Evolutionary conservation across 92 coral and sea anemone species (phyloP).

Genomic region (Epizoanthus illoricatus): DNA sequence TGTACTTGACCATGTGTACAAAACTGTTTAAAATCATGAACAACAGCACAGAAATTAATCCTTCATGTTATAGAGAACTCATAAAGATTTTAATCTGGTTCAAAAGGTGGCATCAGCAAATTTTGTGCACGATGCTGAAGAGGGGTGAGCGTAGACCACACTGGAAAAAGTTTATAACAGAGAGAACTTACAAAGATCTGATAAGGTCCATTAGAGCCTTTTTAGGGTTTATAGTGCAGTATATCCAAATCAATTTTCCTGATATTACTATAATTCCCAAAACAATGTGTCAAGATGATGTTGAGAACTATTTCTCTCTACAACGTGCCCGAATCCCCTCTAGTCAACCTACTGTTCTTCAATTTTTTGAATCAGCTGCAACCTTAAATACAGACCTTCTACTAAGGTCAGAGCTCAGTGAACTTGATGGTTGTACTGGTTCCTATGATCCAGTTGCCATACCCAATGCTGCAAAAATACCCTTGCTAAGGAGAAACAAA

Average conservation of each 20-base stretch:
- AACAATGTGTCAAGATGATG: constrained; percentile 64
- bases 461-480: constrained; percentile 43
- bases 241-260: constrained; percentile 53
- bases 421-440: constrained; percentile 15
- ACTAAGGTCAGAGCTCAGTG: constrained; percentile 15
- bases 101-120: not conserved
- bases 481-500: constrained; percentile 35
- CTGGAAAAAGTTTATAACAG: not conserved
- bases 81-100: not conserved
- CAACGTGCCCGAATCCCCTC: constrained; percentile 50
- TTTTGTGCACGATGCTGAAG: constrained; percentile 4
- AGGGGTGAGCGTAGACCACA: not conserved
- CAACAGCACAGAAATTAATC: constrained; percentile 18
- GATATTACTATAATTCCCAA: constrained; percentile 38
- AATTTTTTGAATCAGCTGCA: constrained; percentile 39
- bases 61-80: constrained; percentile 12
- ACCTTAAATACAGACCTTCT: constrained; percentile 22
- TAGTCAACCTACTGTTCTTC: constrained; percentile 38
- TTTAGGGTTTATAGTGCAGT: constrained; percentile 56
- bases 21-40: constrained; percentile 17
- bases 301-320: constrained; percentile 54
- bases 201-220: constrained; percentile 45
- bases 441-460: constrained; percentile 26
- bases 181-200: not conserved
- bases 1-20: constrained; percentile 4